Percentiles rank a stretch among this genome's conserved stretches.
Conservation (phyloP, 1,140 invertebrate species). For the Aphidius gifuensis region DNA sequence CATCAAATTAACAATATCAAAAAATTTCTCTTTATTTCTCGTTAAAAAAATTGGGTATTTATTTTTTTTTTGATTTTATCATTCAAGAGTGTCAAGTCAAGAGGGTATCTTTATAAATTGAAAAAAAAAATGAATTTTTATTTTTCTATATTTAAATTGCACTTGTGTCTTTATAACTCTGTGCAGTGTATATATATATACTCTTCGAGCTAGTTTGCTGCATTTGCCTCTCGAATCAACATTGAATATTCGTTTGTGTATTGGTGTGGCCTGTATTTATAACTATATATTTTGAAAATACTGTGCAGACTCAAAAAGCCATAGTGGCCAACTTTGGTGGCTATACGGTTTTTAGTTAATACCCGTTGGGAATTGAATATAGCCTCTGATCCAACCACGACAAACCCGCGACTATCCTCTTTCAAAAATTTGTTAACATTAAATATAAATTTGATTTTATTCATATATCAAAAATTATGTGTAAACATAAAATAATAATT, state of each 20-base stretch:
- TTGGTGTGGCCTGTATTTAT: not conserved
- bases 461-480: too few species aligned
- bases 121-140: too few species aligned
- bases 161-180: conserved; percentile 20
- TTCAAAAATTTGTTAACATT: not conserved
- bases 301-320: too few species aligned
- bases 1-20: not conserved
- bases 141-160: not conserved
- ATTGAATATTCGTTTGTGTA: conserved; percentile 13
- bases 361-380: conserved; percentile 18
- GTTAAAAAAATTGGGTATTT: not conserved
- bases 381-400: not conserved
- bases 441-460: too few species aligned
- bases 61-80: too few species aligned
- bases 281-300: too few species aligned
- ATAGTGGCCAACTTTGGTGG: not conserved
- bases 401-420: not conserved
- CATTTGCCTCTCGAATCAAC: conserved; percentile 17
- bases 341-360: conserved; percentile 33
- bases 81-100: too few species aligned
- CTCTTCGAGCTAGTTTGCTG: conserved; percentile 4
- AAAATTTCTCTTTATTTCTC: not conserved
- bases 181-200: conserved; percentile 21
- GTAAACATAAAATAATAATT: too few species aligned
- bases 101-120: too few species aligned